Evolutionary conservation across 1,140 invertebrate species (phyloP).

Genomic region (Nephila pilipes): DNA sequence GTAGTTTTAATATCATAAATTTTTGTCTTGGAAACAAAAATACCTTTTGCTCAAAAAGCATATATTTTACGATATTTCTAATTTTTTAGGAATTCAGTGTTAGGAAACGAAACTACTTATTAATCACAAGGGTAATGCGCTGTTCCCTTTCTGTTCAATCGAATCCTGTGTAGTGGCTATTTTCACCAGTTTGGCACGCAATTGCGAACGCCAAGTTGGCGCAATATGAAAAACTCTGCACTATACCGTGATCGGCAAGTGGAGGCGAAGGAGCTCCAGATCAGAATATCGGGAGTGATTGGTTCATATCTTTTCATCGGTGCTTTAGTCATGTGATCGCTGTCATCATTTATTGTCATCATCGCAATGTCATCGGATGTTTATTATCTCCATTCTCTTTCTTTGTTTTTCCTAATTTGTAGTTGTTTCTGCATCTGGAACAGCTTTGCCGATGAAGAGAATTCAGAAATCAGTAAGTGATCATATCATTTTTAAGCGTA

Average conservation of each 20-base stretch:
- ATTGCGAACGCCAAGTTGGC: slow-evolving; percentile 38
- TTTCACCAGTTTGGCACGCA: not conserved
- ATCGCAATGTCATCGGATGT: slow-evolving; percentile 55
- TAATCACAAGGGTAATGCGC: no score
- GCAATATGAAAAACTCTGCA: not conserved
- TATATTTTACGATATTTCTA: no score
- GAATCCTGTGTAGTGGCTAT: not conserved
- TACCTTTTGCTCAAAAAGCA: no score
- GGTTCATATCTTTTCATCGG: slow-evolving; percentile 49
- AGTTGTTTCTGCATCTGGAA: slow-evolving; percentile 45
- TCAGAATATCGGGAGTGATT: slow-evolving; percentile 25
- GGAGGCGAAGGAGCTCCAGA: slow-evolving; percentile 31
- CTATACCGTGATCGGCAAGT: slow-evolving; percentile 14
- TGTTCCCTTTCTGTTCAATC: no score
- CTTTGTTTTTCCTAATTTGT: slow-evolving; percentile 52
- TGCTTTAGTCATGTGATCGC: slow-evolving; percentile 60
- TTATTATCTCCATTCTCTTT: slow-evolving; percentile 45
- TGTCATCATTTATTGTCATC: slow-evolving; percentile 36
- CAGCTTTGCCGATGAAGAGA: slow-evolving; percentile 27
- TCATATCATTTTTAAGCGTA: not conserved
- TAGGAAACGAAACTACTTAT: no score
- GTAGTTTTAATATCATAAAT: no score
- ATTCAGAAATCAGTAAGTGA: slow-evolving; percentile 26
- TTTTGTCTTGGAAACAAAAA: no score
- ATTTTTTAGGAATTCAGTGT: no score